phyloP scores from a whole-genome alignment of 2,888 invertebrate genomes.

The Folsomia manolachei region DNA sequence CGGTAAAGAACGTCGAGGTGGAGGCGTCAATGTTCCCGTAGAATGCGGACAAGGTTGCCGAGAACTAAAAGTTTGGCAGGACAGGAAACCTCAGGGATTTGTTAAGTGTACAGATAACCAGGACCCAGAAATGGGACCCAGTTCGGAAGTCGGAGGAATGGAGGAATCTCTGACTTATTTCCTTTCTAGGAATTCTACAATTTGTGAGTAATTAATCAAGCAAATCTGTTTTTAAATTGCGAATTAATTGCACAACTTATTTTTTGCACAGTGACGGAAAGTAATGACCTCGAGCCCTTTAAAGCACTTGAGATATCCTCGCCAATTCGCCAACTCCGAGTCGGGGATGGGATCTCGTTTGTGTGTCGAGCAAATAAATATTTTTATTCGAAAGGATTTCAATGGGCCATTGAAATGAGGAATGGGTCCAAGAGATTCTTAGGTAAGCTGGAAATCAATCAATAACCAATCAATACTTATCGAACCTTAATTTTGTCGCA shows the following conservation, averaged over 20 bases:
- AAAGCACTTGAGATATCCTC: constrained; percentile 29
- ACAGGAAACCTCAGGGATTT: constrained; percentile 36
- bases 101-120: constrained; percentile 29
- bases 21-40: constrained; percentile 7
- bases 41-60: constrained; percentile 37
- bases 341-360: constrained; percentile 34
- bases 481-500: background rate
- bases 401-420: constrained; percentile 39
- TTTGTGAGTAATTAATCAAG: constrained; percentile 24
- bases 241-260: no score
- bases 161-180: constrained; percentile 38
- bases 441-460: no score
- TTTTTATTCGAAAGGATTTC: constrained; percentile 41
- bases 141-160: constrained; percentile 23
- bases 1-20: constrained; percentile 29
- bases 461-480: no score
- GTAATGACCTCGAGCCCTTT: constrained; percentile 26
- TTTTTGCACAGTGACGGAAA: constrained; percentile 38
- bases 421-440: constrained; percentile 34
- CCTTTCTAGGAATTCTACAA: constrained; percentile 32
- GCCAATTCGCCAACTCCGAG: constrained; percentile 25
- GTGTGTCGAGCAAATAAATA: constrained; percentile 34
- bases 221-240: background rate
- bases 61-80: constrained; percentile 36
- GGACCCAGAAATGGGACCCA: background rate